These are phyloP conservation scores for Diploscapter pachys DNA, from an alignment of 1,140 invertebrate species.

Conservation along the genomic window DNA sequence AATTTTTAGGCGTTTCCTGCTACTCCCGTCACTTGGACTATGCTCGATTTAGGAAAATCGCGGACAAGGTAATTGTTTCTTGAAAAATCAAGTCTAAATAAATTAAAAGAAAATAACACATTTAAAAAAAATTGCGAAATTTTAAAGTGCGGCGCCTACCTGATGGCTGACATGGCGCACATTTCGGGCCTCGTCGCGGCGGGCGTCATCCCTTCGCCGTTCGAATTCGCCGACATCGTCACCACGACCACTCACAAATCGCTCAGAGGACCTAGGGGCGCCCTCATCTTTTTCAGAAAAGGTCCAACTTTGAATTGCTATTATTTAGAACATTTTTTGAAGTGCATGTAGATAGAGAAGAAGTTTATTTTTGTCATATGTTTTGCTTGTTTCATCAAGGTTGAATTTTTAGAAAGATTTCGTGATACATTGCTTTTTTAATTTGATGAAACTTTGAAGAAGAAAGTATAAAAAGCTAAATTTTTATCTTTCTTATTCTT, in stretches of 20 bases:
- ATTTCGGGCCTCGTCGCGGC: conserved; percentile 86
- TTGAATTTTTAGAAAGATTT: too few species aligned
- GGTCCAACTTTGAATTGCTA: conserved; percentile 29
- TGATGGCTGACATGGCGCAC: conserved; percentile 95
- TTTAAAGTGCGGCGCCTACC: conserved; percentile 70
- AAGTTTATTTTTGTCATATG: too few species aligned
- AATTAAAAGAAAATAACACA: too few species aligned
- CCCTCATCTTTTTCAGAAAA: conserved; percentile 59
- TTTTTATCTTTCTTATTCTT: too few species aligned
- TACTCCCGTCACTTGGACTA: conserved; percentile 76
- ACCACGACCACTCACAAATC: conserved; percentile 95
- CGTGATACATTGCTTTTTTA: too few species aligned
- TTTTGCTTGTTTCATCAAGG: too few species aligned
- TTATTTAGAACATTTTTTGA: conserved; percentile 2
- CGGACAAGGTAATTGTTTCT: conserved; percentile 66
- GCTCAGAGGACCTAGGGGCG: conserved; percentile 74
- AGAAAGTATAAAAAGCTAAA: too few species aligned
- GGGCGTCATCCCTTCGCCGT: conserved; percentile 80
- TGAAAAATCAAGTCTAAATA: not conserved
- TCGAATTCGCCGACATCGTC: conserved; percentile 87
- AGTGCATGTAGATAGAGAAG: not conserved
- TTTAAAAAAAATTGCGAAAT: not conserved
- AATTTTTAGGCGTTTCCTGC: conserved; percentile 74
- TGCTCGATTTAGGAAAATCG: conserved; percentile 79
- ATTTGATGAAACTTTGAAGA: too few species aligned